phyloP scores from a whole-genome alignment of 1,140 invertebrate species.

The Limonius californicus region DNA sequence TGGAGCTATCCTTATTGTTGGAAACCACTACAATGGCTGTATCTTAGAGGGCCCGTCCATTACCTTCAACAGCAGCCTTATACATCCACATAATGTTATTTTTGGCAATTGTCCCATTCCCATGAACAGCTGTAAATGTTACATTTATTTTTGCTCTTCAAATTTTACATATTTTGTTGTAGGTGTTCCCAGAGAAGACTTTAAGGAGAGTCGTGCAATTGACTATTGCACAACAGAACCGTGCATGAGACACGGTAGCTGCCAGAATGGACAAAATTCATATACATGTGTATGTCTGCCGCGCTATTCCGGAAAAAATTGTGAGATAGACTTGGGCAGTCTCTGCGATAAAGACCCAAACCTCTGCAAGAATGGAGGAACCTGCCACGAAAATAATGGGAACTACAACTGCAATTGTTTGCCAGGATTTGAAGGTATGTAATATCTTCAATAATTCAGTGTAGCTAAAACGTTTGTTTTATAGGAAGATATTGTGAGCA shows the following conservation, averaged over 20 bases:
- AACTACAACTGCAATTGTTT: constrained; percentile 73
- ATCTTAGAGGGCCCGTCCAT: constrained; percentile 78
- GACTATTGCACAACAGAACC: constrained; percentile 75
- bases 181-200: constrained; percentile 31
- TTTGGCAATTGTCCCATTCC: constrained; percentile 73
- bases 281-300: constrained; percentile 77
- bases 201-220: constrained; percentile 33
- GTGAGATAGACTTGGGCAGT: constrained; percentile 71
- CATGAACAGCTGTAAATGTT: constrained; percentile 62
- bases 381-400: constrained; percentile 70
- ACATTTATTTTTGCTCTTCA: too few relatives aligned
- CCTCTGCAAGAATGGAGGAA: constrained; percentile 69
- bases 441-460: too few relatives aligned
- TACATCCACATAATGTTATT: constrained; percentile 60
- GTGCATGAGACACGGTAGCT: constrained; percentile 75
- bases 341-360: constrained; percentile 55
- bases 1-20: constrained; percentile 62
- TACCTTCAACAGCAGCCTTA: constrained; percentile 64
- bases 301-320: constrained; percentile 78
- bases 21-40: constrained; percentile 77
- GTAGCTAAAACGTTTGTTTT: too few relatives aligned
- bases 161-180: neutral
- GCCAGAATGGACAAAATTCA: constrained; percentile 66
- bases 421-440: constrained; percentile 64
- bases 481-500: constrained; percentile 74